Conservation (phyloP, 2,888 invertebrate genomes). For the Amphipyra berbera region DNA sequence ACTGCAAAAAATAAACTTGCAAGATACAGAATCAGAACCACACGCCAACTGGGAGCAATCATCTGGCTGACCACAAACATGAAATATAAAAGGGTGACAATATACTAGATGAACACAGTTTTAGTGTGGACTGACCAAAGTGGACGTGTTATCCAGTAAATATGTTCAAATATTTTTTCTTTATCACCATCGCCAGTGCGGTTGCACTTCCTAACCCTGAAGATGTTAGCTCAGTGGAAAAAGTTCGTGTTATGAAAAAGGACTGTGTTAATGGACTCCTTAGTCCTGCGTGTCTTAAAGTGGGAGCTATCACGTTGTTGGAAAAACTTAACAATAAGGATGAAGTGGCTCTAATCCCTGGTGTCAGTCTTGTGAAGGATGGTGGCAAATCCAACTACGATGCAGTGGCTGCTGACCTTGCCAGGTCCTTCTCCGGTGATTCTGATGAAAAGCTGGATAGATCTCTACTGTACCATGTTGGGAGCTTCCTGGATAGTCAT, state of each 20-base stretch:
- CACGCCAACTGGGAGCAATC: conserved; percentile 72
- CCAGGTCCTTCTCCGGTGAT: conserved; percentile 92
- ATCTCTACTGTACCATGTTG: conserved; percentile 92
- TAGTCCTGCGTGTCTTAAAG: conserved; percentile 72
- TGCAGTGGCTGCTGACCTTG: conserved; percentile 89
- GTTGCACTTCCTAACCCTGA: conserved; percentile 70
- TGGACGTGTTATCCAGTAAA: conserved; percentile 65
- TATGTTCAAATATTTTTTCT: conserved; percentile 67
- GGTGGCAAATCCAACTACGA: conserved; percentile 90
- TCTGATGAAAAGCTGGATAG: conserved; percentile 93
- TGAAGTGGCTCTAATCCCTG: conserved; percentile 70
- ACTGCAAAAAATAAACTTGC: conserved; percentile 43
- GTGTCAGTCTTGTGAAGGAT: conserved; percentile 92
- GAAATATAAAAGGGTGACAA: conserved; percentile 80
- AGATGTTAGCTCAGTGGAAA: conserved; percentile 61
- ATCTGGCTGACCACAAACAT: conserved; percentile 73
- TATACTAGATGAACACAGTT: conserved; percentile 68
- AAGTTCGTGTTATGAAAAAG: conserved; percentile 64
- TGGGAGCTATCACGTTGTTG: conserved; percentile 71
- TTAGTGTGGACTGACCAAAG: conserved; percentile 56
- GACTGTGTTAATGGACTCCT: conserved; percentile 74
- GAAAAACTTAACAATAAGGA: conserved; percentile 73
- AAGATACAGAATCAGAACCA: conserved; percentile 66
- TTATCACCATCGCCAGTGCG: conserved; percentile 60
- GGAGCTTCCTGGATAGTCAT: conserved; percentile 92